Conservation (phyloP, 2,113 vertebrate genomes). For the Caloenas nicobarica region DNA sequence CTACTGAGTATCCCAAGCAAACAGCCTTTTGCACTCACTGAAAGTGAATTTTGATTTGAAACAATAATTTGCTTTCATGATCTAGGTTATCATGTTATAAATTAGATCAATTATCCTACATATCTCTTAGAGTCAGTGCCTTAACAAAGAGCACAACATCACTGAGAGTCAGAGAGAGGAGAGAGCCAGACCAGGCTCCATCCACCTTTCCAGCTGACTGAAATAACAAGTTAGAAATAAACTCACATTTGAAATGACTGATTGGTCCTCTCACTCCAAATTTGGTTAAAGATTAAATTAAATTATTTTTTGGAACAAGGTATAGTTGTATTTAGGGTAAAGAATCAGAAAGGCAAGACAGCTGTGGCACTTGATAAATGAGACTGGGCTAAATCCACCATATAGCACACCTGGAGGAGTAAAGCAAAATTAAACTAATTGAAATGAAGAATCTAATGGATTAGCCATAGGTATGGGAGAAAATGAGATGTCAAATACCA, state of each 20-base stretch:
- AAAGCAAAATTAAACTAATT: background rate
- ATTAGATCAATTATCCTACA: background rate
- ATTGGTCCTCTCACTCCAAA: background rate
- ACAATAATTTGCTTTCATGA: background rate
- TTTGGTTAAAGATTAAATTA: background rate
- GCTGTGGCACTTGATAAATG: background rate
- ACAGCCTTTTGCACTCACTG: background rate
- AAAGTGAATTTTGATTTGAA: background rate
- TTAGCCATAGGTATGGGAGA: background rate
- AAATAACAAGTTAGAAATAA: background rate
- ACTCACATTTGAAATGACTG: background rate
- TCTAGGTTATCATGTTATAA: background rate
- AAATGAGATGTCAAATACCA: background rate
- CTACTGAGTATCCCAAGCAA: background rate
- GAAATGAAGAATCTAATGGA: background rate
- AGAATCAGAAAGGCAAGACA: background rate
- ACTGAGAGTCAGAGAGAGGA: background rate
- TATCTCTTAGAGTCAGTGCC: background rate
- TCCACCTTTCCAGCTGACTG: background rate
- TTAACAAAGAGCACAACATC: background rate
- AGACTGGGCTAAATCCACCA: background rate
- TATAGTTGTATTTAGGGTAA: background rate
- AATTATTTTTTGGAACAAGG: background rate
- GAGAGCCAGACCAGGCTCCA: background rate
- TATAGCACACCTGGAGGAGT: background rate